Conservation (phyloP, 2,888 invertebrate species). For the Willowsia nigromaculata region DNA sequence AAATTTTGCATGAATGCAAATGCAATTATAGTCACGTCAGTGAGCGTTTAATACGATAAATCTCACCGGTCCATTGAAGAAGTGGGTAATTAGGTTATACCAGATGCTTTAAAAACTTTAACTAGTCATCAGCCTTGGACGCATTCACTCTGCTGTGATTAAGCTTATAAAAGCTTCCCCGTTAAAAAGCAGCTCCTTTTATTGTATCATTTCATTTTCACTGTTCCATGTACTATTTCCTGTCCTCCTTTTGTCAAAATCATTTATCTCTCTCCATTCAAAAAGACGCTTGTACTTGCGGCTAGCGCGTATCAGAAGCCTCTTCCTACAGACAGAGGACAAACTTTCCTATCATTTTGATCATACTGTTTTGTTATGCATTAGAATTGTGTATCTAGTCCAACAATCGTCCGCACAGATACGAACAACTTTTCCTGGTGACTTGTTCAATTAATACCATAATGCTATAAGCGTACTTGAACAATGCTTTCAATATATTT, state of each 20-base stretch:
- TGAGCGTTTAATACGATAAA: neutral
- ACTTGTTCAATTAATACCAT: conserved; percentile 33
- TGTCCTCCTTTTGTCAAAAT: neutral
- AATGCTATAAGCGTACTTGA: neutral
- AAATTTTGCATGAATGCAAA: neutral
- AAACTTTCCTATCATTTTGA: conserved; percentile 46
- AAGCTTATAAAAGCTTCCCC: neutral
- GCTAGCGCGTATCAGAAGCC: neutral
- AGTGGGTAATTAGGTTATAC: conserved; percentile 36
- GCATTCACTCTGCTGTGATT: neutral
- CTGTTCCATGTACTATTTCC: neutral
- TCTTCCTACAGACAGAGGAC: neutral
- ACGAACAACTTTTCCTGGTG: conserved; percentile 40
- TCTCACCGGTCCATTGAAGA: conserved; percentile 15
- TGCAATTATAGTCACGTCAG: neutral
- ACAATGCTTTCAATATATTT: conserved; percentile 10
- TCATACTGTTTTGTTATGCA: conserved; percentile 31
- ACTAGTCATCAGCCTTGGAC: neutral
- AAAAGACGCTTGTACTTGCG: neutral
- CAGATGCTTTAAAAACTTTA: neutral
- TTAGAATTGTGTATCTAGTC: neutral
- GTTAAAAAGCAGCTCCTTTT: neutral
- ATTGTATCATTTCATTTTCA: neutral
- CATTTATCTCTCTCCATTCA: neutral
- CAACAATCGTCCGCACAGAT: conserved; percentile 34